Percentiles rank a stretch among this genome's conserved stretches.
Conservation (phyloP, 2,113 vertebrate genomes). For the Shinisaurus crocodilurus region DNA sequence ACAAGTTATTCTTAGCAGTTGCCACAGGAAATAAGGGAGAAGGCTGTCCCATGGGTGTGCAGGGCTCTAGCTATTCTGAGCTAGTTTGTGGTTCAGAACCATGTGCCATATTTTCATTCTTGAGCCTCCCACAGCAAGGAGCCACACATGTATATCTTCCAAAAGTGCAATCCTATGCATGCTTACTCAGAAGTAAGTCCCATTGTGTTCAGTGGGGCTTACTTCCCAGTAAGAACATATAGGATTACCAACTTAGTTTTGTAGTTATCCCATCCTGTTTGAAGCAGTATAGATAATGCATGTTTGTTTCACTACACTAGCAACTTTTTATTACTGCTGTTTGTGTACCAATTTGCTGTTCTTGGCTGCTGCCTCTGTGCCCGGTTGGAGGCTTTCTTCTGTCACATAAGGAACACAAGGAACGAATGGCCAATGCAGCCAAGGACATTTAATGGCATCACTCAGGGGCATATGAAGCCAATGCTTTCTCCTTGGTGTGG, state of each 20-base stretch:
- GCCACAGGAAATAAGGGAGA: neutral
- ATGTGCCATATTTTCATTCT: too few species aligned
- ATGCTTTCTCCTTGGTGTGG: neutral
- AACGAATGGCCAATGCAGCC: too few species aligned
- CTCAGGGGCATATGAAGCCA: neutral
- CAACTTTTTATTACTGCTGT: neutral
- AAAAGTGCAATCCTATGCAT: neutral
- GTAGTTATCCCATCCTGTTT: neutral
- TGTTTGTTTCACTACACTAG: neutral
- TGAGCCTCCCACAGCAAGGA: too few species aligned
- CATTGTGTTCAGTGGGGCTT: neutral
- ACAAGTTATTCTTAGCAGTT: neutral
- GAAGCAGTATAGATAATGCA: neutral
- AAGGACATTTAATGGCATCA: too few species aligned
- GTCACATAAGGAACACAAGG: too few species aligned
- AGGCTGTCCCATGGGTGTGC: neutral
- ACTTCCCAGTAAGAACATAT: neutral
- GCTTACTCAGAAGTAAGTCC: too few species aligned
- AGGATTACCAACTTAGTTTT: neutral
- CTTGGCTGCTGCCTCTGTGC: neutral
- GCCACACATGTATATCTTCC: neutral
- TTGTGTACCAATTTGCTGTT: neutral
- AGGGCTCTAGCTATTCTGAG: neutral
- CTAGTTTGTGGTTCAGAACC: too few species aligned
- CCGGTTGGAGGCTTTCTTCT: too few species aligned